phyloP scores from a whole-genome alignment of 2,797 vertebrate species.

The Pangasius krempfi region DNA sequence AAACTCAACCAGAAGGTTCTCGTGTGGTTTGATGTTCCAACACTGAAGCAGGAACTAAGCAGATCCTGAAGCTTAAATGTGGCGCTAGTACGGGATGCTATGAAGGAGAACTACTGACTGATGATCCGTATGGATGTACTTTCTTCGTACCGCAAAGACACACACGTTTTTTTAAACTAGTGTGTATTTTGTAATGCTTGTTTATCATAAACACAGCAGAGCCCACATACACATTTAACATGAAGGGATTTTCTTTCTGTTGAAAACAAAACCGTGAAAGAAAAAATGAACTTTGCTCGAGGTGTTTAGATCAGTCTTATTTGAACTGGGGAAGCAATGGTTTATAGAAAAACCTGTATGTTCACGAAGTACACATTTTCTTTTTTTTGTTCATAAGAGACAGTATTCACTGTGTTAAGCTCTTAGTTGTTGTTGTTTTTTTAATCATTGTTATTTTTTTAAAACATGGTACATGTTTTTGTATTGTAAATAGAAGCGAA shows the following conservation, averaged over 20 bases:
- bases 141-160: constrained; percentile 74
- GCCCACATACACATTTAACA: constrained; percentile 70
- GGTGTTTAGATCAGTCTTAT: neutral
- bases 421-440: neutral
- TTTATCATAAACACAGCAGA: constrained; percentile 77
- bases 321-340: neutral
- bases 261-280: constrained; percentile 57
- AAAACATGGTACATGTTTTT: constrained; percentile 22
- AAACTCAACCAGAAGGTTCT: constrained; percentile 25
- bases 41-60: neutral
- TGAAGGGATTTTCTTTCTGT: constrained; percentile 65
- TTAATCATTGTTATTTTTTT: neutral
- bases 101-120: constrained; percentile 73
- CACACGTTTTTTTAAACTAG: constrained; percentile 74
- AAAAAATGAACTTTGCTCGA: neutral
- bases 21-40: constrained; percentile 21
- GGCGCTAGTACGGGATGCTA: constrained; percentile 46
- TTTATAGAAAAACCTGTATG: neutral
- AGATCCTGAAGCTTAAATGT: neutral
- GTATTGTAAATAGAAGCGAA: constrained; percentile 59
- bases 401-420: constrained; percentile 27
- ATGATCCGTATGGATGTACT: constrained; percentile 68
- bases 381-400: constrained; percentile 7
- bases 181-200: constrained; percentile 80
- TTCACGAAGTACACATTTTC: neutral